Base-by-base conservation (phyloP, 2,797 vertebrate species). In the Syngnathus rostellatus region DNA sequence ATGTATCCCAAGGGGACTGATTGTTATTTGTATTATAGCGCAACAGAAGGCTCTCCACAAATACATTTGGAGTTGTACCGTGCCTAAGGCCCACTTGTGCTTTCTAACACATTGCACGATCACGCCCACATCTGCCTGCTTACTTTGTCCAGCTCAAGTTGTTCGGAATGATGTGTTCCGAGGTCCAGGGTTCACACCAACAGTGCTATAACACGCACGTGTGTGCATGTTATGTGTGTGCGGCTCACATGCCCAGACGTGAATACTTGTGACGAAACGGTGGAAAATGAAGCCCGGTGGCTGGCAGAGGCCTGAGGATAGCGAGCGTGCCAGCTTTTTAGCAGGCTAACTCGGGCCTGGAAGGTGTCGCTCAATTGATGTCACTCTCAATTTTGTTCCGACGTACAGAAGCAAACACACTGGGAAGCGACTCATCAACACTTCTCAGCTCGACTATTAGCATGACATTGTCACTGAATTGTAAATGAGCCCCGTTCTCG, bases 261-360 rank as follows among this genome's bases (percentile, higher is more conserved):
- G 81, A 81, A 85, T 77, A 72, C 77, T 75, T 79, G 66, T 81
- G 88, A 87, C 84, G 77, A 80, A 72, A 86, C 5, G 78, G 84
- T 4, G 78, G 84, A 90, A 90, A 86, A 88, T 85, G 68, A 83
- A 86, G 84, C 87, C 86, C 85, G 74, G 71, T 72, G 37, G 58
- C 39, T 38, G 59, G 9, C 39, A 41, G 38, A 41, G 39, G 19
- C 16, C 37, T 7, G 57, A 67, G 21, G 41, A 48, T 45, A 43
- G 7, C 14, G 68, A 59, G 64, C 57, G 55, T 63, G 63, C 62
- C 63, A 40, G 66, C 71, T 67, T 75, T 55, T 75, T 51, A 64
- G 71, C 61, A 74, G 72, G 73, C 65, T 73, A 75, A 81, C 70
- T 54, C 68, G 69, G 71, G 78, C 66, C 74, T 77, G 66, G 70